Conservation (phyloP, 2,888 invertebrate species). For the Drosophila mercatorum region DNA sequence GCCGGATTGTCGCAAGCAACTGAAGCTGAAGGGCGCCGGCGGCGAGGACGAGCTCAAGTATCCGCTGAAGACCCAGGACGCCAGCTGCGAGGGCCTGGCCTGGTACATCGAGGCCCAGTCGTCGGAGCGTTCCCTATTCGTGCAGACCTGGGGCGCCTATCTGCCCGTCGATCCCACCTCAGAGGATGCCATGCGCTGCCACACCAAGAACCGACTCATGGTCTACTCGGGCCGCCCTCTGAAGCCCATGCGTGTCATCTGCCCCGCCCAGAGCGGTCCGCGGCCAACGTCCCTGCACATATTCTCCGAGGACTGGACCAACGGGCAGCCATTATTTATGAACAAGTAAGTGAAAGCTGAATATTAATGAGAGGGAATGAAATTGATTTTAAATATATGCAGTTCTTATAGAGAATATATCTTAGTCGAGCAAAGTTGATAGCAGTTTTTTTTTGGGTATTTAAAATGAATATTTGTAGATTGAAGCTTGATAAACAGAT, state of each 20-base stretch:
- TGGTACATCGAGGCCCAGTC: conserved; percentile 92
- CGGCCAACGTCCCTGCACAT: conserved; percentile 90
- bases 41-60: conserved; percentile 88
- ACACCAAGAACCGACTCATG: conserved; percentile 91
- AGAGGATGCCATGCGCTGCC: conserved; percentile 89
- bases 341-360: conserved; percentile 82
- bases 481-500: not conserved
- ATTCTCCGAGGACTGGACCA: conserved; percentile 91
- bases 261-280: conserved; percentile 89
- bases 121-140: conserved; percentile 91
- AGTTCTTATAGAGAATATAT: too few species aligned
- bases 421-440: too few species aligned
- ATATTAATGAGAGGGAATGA: not conserved
- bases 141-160: conserved; percentile 93
- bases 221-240: conserved; percentile 91
- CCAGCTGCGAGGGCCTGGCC: conserved; percentile 86
- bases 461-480: too few species aligned
- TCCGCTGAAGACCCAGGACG: conserved; percentile 87
- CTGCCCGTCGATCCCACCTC: conserved; percentile 87
- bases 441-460: too few species aligned
- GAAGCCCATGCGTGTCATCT: conserved; percentile 87
- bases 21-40: conserved; percentile 87
- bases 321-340: conserved; percentile 83
- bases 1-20: conserved; percentile 88
- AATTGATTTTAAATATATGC: too few species aligned